Conservation (phyloP, 2,888 invertebrate genomes). For the Drosophila colorata region DNA sequence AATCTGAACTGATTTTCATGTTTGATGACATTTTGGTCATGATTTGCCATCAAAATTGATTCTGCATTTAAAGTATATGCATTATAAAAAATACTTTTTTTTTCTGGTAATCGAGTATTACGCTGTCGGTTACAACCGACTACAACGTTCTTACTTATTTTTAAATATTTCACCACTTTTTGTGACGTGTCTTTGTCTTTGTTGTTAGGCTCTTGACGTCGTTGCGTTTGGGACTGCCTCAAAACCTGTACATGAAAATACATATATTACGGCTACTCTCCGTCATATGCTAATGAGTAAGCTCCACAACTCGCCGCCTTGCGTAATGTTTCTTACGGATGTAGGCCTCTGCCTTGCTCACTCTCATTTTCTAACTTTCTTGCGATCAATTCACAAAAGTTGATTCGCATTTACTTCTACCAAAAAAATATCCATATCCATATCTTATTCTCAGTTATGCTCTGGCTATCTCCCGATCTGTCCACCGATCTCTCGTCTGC, state of each 20-base stretch:
- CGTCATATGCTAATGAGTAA: conserved; percentile 59
- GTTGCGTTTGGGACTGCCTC: conserved; percentile 53
- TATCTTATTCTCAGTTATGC: conserved; percentile 28
- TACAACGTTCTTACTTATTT: no score
- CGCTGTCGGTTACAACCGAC: no score
- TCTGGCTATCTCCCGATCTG: conserved; percentile 43
- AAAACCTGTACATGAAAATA: conserved; percentile 32
- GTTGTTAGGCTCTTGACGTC: conserved; percentile 18
- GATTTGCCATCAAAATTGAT: no score
- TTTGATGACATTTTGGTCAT: no score
- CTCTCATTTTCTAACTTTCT: conserved; percentile 4
- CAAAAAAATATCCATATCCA: neutral
- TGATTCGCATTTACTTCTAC: conserved; percentile 10
- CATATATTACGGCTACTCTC: neutral
- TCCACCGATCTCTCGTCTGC: conserved; percentile 20
- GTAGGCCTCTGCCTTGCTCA: neutral
- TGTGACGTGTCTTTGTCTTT: conserved; percentile 45
- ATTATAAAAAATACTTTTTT: no score
- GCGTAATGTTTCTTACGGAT: conserved; percentile 31
- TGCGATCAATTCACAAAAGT: conserved; percentile 6
- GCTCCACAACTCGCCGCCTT: conserved; percentile 41
- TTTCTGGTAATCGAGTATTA: no score
- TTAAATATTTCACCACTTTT: conserved; percentile 39
- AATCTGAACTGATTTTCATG: no score
- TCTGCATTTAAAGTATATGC: no score